Evolutionary conservation across 2,113 vertebrate species (phyloP).

Genomic region (Crotalus horridus): DNA sequence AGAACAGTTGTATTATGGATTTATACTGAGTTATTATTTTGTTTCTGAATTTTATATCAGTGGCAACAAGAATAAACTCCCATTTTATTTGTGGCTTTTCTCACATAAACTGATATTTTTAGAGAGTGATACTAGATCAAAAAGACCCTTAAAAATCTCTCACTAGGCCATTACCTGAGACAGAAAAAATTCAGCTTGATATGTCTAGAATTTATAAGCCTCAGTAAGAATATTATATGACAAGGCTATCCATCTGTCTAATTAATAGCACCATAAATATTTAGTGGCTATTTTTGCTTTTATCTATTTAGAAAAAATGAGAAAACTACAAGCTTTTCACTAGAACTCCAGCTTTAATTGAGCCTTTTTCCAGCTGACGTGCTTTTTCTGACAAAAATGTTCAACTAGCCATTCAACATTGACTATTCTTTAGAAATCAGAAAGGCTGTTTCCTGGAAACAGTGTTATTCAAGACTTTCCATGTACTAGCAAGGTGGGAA

Average conservation of each 20-base stretch:
- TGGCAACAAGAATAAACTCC: neutral
- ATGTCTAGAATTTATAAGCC: conserved; percentile 34
- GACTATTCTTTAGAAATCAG: conserved; percentile 31
- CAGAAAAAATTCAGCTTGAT: conserved; percentile 5
- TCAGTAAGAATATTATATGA: conserved; percentile 43
- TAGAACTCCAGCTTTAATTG: conserved; percentile 28
- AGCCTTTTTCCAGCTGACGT: conserved; percentile 17
- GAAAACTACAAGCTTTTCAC: conserved; percentile 28
- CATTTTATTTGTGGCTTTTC: neutral
- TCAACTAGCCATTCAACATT: conserved; percentile 24
- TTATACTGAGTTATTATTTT: neutral
- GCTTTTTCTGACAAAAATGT: neutral
- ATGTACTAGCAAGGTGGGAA: conserved; percentile 17
- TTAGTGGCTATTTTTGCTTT: conserved; percentile 52
- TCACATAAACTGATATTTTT: neutral
- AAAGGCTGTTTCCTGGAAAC: conserved; percentile 34
- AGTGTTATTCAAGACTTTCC: conserved; percentile 41
- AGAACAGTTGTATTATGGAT: neutral
- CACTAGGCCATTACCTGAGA: neutral
- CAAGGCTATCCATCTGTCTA: conserved; percentile 43
- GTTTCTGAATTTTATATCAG: neutral
- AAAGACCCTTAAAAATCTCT: neutral
- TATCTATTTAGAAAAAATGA: conserved; percentile 51
- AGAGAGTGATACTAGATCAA: neutral
- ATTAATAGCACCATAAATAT: conserved; percentile 62